phyloP scores from a whole-genome alignment of 2,113 vertebrate species.

The Diadophis punctatus region DNA sequence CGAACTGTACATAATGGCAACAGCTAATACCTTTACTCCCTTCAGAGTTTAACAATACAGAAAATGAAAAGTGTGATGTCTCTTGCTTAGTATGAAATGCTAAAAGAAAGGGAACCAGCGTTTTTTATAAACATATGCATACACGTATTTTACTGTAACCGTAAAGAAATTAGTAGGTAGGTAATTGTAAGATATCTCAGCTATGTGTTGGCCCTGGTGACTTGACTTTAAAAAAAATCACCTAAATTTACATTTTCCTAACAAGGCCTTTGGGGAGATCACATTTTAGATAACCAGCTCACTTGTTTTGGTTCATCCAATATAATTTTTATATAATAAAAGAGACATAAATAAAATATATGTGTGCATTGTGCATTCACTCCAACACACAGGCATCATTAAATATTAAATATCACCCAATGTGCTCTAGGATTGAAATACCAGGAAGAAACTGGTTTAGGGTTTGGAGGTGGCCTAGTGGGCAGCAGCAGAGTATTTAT shows the following conservation, averaged over 20 bases:
- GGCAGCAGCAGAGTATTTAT: background rate
- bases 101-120: fast-evolving
- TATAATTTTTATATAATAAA: conserved; percentile 27
- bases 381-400: background rate
- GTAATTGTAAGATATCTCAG: conserved; percentile 2
- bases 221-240: background rate
- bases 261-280: conserved; percentile 25
- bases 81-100: conserved; percentile 15
- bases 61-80: conserved; percentile 8
- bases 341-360: conserved; percentile 24
- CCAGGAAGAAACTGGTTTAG: conserved; percentile 16
- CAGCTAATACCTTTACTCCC: background rate
- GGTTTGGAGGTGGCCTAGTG: background rate
- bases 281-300: conserved; percentile 21
- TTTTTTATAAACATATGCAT: conserved; percentile 7
- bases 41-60: background rate
- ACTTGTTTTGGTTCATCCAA: conserved; percentile 22
- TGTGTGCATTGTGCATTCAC: conserved; percentile 3
- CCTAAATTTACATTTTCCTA: conserved; percentile 27
- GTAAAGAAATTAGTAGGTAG: conserved; percentile 12
- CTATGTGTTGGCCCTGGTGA: conserved; percentile 1
- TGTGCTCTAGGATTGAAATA: background rate
- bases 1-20: background rate
- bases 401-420: conserved; percentile 30
- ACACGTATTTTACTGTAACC: background rate